phyloP scores from a whole-genome alignment of 2,888 invertebrate genomes.

The Atherix ibis region DNA sequence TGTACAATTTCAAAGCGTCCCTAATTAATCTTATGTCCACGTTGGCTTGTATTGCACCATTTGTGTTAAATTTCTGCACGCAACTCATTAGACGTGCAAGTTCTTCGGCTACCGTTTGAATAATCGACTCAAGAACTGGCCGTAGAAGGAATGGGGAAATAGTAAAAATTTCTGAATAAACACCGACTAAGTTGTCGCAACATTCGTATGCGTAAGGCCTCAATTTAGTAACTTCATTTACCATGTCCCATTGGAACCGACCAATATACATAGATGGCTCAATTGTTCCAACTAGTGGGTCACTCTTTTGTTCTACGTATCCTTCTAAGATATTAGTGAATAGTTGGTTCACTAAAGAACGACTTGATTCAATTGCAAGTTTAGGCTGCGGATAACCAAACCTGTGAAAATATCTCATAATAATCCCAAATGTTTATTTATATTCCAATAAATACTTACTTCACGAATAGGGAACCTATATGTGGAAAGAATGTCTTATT shows the following conservation, averaged over 20 bases:
- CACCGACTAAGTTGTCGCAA: conserved; percentile 56
- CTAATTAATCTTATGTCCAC: conserved; percentile 57
- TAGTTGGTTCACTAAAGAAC: conserved; percentile 39
- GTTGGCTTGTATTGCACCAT: conserved; percentile 62
- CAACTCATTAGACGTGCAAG: conserved; percentile 73
- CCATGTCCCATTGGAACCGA: conserved; percentile 69
- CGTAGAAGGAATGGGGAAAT: conserved; percentile 64
- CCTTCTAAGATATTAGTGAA: conserved; percentile 48
- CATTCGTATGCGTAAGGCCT: conserved; percentile 81
- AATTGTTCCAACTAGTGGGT: conserved; percentile 88
- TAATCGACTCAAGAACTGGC: conserved; percentile 56
- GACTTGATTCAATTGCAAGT: conserved; percentile 50
- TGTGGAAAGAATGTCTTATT: conserved; percentile 55
- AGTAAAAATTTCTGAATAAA: conserved; percentile 34
- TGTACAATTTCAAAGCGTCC: conserved; percentile 46
- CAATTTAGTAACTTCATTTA: conserved; percentile 58
- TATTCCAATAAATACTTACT: conserved; percentile 13
- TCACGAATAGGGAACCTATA: conserved; percentile 46
- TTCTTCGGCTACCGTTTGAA: conserved; percentile 87
- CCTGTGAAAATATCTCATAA: conserved; percentile 20
- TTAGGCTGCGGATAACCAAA: conserved; percentile 62
- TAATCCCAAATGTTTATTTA: not conserved
- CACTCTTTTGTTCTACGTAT: conserved; percentile 79
- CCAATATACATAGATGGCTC: conserved; percentile 94
- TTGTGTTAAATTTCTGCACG: conserved; percentile 49